Evolutionary conservation across 2,888 invertebrate genomes (phyloP).

Genomic region (Apocheima hispidaria): DNA sequence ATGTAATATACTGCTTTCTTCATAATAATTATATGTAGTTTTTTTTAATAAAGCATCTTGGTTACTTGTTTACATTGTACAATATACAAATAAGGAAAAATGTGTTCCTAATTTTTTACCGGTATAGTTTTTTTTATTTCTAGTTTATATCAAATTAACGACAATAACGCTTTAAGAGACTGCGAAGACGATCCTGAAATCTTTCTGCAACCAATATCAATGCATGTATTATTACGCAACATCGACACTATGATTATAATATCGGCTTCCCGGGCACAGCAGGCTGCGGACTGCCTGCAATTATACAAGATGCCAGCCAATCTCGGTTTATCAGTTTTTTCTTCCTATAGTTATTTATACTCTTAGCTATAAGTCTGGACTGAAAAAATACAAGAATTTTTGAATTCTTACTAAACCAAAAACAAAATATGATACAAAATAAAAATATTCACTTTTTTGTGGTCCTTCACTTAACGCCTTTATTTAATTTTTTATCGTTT

Average conservation of each 20-base stretch:
- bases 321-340: conserved; percentile 66
- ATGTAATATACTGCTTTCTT: no score
- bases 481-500: background rate
- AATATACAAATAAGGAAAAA: no score
- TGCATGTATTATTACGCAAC: conserved; percentile 26
- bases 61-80: no score
- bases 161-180: no score
- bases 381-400: background rate
- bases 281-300: conserved; percentile 50
- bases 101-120: no score
- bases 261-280: conserved; percentile 22
- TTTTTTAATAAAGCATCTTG: no score
- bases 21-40: no score
- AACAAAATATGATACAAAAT: background rate
- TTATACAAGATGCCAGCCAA: conserved; percentile 66
- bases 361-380: background rate
- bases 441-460: background rate
- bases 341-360: conserved; percentile 36
- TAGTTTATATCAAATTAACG: no score
- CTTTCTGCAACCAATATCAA: conserved; percentile 20
- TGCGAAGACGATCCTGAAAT: conserved; percentile 13
- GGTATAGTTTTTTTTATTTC: no score
- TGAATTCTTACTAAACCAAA: background rate
- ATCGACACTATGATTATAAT: conserved; percentile 20
- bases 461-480: background rate